These are phyloP conservation scores for Stichopus horrens DNA, from an alignment of 53 echinoderm and acorn worm species.

Conservation along the genomic window DNA sequence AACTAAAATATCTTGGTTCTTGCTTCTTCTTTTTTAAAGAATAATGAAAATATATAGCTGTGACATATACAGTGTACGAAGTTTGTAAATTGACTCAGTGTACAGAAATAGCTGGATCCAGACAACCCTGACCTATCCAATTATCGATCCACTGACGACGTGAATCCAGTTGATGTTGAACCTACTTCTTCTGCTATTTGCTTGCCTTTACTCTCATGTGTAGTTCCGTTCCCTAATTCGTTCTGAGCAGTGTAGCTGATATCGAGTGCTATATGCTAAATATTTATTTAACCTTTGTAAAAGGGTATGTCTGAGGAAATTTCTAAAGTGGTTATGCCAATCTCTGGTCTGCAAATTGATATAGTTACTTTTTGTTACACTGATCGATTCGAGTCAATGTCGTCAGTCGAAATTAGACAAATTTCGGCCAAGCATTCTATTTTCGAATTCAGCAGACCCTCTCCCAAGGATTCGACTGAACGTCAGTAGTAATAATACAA, in stretches of 20 bases:
- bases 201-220: no score
- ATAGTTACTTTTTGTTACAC: background rate
- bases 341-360: background rate
- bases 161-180: background rate
- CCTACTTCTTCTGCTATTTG: background rate
- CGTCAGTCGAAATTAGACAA: background rate
- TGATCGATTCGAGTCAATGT: conserved; percentile 29
- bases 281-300: background rate
- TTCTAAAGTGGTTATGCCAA: conserved; percentile 14
- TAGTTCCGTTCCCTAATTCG: background rate
- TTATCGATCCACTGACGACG: background rate
- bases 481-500: background rate
- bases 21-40: no score
- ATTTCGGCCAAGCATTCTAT: conserved; percentile 30
- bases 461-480: background rate
- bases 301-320: background rate
- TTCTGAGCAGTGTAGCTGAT: background rate
- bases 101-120: background rate
- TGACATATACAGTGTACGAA: no score
- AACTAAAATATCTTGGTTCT: no score
- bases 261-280: conserved; percentile 8
- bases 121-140: conserved; percentile 7
- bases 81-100: no score
- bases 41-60: no score
- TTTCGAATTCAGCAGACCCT: background rate